Base-by-base conservation (phyloP, 1,140 invertebrate genomes). In the Sinella curviseta region DNA sequence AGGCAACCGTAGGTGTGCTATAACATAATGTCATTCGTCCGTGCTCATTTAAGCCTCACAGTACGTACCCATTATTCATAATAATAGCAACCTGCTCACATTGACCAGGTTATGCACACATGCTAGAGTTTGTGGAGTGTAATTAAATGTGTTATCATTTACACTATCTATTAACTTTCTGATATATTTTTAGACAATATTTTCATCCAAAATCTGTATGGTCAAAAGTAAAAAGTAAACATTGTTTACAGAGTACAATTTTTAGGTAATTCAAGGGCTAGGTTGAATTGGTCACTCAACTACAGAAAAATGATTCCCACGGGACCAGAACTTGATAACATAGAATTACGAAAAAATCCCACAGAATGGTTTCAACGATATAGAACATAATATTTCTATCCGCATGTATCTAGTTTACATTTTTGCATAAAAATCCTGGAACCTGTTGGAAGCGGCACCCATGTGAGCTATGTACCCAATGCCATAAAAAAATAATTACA, bases 241-340 rank as follows among this genome's bases (percentile, higher is more conserved):
- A n/a, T n/a, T n/a, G n/a, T n/a, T n/a, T n/a, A n/a, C n/a, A n/a
- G 39, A 48, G 4, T 4, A 48, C 39, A 8, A 17, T 17, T 8
- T 48, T 4, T 48, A 17, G 39, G 17, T 8, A 48, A 4, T 60
- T 60, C 55, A 60, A 60, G 55, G 55, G 55, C 55, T 60, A 60
- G 55, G 55, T 60, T 60, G n/a, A 60, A 60, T 60, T 60, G 55
- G 55, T 8, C 55, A 60, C 14, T 60, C 55, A 60, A n/a, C 55
- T 26, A 24, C 24, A 14, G 24, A 8, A 17, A 8, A 3, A 60
- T n/a, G 14, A 17, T 60, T 60, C 55, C 55, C 55, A 60, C 55
- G 55, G 55, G 55, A 60, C n/a, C 24, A 12, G 55, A 4, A 8
- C 4, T 48, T 48, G 4, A 48, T 48, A 17, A 48, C 39, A 48